These are phyloP conservation scores for Manis pentadactyla DNA, from an alignment of 2,797 vertebrate genomes.

Conservation along the genomic window DNA sequence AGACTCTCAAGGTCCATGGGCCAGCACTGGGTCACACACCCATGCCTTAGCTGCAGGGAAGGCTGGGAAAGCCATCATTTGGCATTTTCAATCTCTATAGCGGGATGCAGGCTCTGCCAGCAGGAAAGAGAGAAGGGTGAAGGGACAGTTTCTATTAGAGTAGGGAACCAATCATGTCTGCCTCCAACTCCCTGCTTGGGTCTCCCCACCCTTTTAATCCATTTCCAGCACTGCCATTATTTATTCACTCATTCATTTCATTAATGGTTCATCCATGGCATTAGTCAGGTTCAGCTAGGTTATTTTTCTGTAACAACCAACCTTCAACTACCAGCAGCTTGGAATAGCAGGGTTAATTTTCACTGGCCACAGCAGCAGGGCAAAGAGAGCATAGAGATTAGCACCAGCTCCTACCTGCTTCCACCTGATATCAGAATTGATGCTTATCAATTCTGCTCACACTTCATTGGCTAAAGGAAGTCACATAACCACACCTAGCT, in stretches of 20 bases:
- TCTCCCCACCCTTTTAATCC: not conserved
- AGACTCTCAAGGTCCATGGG: not conserved
- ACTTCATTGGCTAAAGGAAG: not conserved
- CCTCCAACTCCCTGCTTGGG: not conserved
- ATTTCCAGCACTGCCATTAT: not conserved
- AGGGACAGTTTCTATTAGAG: not conserved
- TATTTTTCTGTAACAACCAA: not conserved
- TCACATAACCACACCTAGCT: not conserved
- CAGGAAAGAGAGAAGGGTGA: not conserved
- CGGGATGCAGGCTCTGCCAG: not conserved
- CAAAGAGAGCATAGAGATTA: not conserved
- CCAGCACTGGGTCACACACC: not conserved
- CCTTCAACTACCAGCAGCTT: not conserved
- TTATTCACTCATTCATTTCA: not conserved
- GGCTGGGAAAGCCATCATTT: not conserved
- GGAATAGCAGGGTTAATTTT: not conserved
- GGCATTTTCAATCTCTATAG: not conserved
- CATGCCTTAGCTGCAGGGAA: not conserved
- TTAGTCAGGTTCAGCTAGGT: not conserved
- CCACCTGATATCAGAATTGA: not conserved
- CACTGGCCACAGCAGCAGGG: not conserved
- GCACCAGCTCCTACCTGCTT: not conserved
- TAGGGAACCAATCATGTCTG: not conserved
- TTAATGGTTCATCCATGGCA: not conserved
- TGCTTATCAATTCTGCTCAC: not conserved